Evolutionary conservation across 2,888 invertebrate genomes (phyloP).

Genomic region (Scaeva pyrastri): DNA sequence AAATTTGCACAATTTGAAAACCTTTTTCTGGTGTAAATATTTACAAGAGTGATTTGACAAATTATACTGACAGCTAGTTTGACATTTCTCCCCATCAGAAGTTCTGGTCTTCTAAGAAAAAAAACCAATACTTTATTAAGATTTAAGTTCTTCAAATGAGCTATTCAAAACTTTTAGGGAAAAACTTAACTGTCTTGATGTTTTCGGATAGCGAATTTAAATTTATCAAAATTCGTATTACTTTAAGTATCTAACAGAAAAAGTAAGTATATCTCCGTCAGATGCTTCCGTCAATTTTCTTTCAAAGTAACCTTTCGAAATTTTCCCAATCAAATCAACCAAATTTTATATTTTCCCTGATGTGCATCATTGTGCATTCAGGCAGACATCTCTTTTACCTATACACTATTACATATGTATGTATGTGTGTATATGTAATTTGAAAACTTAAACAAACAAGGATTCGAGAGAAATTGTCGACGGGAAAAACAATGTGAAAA

Average conservation of each 20-base stretch:
- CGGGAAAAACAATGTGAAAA: constrained; percentile 66
- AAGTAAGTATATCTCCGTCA: constrained; percentile 1
- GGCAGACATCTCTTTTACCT: constrained; percentile 1
- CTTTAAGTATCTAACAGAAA: not conserved
- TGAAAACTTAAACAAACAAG: constrained; percentile 63
- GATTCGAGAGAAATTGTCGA: constrained; percentile 61
- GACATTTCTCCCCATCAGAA: no score
- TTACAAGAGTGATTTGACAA: no score
- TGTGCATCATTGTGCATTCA: constrained; percentile 28
- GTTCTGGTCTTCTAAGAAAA: no score
- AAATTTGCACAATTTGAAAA: no score
- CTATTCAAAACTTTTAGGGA: no score
- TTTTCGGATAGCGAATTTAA: no score
- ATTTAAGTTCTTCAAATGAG: no score
- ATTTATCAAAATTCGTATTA: no score
- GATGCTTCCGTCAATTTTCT: constrained; percentile 1
- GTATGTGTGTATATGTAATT: not conserved
- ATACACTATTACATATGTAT: not conserved
- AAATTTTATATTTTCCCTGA: constrained; percentile 39
- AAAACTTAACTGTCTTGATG: no score
- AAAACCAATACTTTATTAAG: no score
- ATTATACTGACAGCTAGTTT: no score
- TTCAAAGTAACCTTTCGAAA: not conserved
- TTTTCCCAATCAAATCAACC: constrained; percentile 52
- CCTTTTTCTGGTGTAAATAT: no score